A percentile compares a stretch with the other conserved stretches of the same genome.
Conservation (phyloP, 2,113 vertebrate species). For the Tychaedon coryphoeus region DNA sequence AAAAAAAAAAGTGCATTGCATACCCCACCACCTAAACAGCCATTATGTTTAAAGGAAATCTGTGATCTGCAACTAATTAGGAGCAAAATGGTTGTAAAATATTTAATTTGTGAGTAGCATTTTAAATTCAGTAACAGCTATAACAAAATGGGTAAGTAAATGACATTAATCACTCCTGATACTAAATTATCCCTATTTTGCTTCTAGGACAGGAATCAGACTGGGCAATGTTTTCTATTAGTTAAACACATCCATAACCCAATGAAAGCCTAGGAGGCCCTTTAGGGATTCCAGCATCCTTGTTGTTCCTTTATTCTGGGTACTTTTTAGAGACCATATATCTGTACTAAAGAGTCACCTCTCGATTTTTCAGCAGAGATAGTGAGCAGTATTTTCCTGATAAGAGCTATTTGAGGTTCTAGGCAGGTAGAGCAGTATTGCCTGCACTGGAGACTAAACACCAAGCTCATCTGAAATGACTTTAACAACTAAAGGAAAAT, state of each 20-base stretch:
- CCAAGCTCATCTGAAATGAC: background rate
- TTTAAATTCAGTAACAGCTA: conserved; percentile 65
- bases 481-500: conserved; percentile 30
- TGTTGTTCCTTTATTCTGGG: conserved; percentile 26
- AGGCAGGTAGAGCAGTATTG: conserved; percentile 1
- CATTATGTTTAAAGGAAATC: conserved; percentile 60
- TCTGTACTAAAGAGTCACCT: conserved; percentile 21
- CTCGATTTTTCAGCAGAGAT: conserved; percentile 22
- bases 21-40: conserved; percentile 21
- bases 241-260: conserved; percentile 46
- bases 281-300: conserved; percentile 29
- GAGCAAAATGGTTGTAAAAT: conserved; percentile 70
- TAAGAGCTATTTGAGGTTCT: background rate
- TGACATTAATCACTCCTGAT: conserved; percentile 63
- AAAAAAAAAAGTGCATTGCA: conserved; percentile 19
- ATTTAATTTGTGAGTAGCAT: conserved; percentile 64
- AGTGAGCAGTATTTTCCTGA: background rate
- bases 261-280: conserved; percentile 51
- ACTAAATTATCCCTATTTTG: conserved; percentile 65
- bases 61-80: conserved; percentile 71
- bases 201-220: conserved; percentile 50
- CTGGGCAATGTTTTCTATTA: conserved; percentile 45
- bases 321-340: background rate
- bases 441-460: conserved; percentile 7
- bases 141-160: conserved; percentile 61